A percentile compares a stretch with the other conserved stretches of the same genome.
phyloP scores from a whole-genome alignment of 2,888 invertebrate species.

The Habrosyne pyritoides region DNA sequence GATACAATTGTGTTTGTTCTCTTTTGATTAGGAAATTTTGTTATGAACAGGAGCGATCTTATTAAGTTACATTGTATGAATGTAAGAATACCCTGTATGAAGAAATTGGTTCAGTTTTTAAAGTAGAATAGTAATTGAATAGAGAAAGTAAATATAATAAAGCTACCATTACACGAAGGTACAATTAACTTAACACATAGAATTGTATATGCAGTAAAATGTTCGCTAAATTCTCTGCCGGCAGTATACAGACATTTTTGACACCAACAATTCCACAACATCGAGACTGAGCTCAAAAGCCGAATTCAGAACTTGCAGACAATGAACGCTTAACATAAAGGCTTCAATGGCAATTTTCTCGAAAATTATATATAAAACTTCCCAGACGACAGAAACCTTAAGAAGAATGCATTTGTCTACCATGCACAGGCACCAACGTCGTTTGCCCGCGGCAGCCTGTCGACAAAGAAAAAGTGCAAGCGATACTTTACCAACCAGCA shows the following conservation, averaged over 20 bases:
- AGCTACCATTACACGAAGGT: too few relatives aligned
- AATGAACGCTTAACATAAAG: constrained; percentile 39
- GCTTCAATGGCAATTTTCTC: constrained; percentile 50
- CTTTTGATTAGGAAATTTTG: constrained; percentile 35
- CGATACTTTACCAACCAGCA: constrained; percentile 34
- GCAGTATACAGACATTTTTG: too few relatives aligned
- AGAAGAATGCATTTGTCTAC: constrained; percentile 50
- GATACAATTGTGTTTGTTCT: constrained; percentile 39
- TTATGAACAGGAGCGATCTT: constrained; percentile 29
- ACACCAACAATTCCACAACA: not conserved
- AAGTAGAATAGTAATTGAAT: too few relatives aligned
- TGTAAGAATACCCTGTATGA: constrained; percentile 6
- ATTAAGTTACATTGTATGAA: constrained; percentile 7
- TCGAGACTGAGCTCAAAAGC: constrained; percentile 18
- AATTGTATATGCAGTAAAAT: too few relatives aligned
- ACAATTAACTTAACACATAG: too few relatives aligned
- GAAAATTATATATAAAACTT: constrained; percentile 59
- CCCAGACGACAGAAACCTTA: constrained; percentile 47
- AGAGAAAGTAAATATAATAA: too few relatives aligned
- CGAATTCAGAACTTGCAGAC: constrained; percentile 28
- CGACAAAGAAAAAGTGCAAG: constrained; percentile 54
- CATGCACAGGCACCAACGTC: constrained; percentile 18
- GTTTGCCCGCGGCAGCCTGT: constrained; percentile 28
- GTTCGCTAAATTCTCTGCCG: too few relatives aligned
- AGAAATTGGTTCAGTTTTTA: not conserved